Conservation (phyloP, 2,888 invertebrate genomes). For the Lithophane leautieri region DNA sequence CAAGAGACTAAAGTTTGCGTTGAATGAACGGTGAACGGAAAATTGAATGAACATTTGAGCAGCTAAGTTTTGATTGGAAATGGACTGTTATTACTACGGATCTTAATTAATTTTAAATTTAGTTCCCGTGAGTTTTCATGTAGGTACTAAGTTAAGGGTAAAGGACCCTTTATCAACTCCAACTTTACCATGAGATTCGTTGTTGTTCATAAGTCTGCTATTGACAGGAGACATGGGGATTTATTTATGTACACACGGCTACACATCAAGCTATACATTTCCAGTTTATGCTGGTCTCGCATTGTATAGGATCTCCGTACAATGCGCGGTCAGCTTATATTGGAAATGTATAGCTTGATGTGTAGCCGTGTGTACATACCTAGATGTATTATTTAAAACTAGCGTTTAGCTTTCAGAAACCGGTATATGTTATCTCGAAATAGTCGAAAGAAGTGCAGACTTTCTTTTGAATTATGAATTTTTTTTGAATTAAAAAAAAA, state of each 20-base stretch:
- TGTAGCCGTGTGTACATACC: too few species aligned
- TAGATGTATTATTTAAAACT: too few species aligned
- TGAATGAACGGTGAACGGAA: constrained; percentile 42
- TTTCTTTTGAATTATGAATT: too few species aligned
- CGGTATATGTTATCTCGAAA: not conserved
- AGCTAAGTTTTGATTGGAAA: constrained; percentile 57
- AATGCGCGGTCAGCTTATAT: too few species aligned
- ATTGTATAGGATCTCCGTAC: too few species aligned
- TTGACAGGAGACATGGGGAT: not conserved
- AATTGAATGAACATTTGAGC: constrained; percentile 61
- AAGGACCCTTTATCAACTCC: constrained; percentile 6
- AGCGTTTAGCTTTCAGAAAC: not conserved
- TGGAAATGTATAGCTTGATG: too few species aligned
- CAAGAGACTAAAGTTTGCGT: constrained; percentile 52
- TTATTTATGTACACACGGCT: too few species aligned
- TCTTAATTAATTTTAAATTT: constrained; percentile 52
- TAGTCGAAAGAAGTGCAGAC: not conserved
- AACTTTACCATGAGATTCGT: not conserved
- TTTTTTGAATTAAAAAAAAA: too few species aligned
- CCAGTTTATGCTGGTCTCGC: too few species aligned
- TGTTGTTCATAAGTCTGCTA: not conserved
- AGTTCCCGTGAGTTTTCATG: constrained; percentile 23
- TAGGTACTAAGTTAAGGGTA: not conserved
- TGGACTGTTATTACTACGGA: constrained; percentile 22
- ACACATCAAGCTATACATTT: too few species aligned